Evolutionary conservation across 2,113 vertebrate genomes (phyloP), one percentile per base, ranked within the genome.

Genomic region (Datnioides undecimradiatus): DNA sequence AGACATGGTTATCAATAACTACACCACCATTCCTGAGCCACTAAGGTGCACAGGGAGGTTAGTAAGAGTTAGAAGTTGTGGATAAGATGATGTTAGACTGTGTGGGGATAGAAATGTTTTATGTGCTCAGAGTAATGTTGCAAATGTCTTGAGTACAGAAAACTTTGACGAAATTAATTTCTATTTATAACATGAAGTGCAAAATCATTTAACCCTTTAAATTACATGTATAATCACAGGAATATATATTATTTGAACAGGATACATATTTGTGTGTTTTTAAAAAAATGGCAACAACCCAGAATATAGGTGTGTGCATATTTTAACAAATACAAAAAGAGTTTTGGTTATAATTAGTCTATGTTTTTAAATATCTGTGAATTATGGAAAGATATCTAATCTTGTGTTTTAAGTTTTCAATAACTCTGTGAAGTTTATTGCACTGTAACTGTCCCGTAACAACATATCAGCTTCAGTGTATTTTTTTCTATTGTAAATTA

Each of bases 1-100:
- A 29, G 29, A 80, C 25, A 88, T 70, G 29, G 65, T 82, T 33
- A 81, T 82, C 27, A 58, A 86, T 27, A 78, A 84, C 69, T 94
- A 92, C 58, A 93, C 76, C 51, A 73, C 17, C 40, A 21, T 74
- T 49, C 94, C 94, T 75, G 82, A 88, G 48, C 55, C 88, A 14
- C 27, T 88, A 6, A 68, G 49, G 29, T 94, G 93, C 79, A 87
- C 54, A 72, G 92, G 92, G 51, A 94, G 94, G 94, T 95, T 29
- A 82, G 92, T 90, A 25, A 63, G 14, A 40, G 45, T 19, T n/a
- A 31, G 23, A 29, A 11, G 6, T 33, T 33, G 5, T 9, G n/a
- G 2, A 27, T 52, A 1, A 25, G 16, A 34, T 8, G 17, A 51
- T 73, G 29, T 38, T 41, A 21, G 16, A 27, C 2, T 23, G n/a